Evolutionary conservation across 2,888 invertebrate genomes (phyloP).

Genomic region (Andrena bicolor): DNA sequence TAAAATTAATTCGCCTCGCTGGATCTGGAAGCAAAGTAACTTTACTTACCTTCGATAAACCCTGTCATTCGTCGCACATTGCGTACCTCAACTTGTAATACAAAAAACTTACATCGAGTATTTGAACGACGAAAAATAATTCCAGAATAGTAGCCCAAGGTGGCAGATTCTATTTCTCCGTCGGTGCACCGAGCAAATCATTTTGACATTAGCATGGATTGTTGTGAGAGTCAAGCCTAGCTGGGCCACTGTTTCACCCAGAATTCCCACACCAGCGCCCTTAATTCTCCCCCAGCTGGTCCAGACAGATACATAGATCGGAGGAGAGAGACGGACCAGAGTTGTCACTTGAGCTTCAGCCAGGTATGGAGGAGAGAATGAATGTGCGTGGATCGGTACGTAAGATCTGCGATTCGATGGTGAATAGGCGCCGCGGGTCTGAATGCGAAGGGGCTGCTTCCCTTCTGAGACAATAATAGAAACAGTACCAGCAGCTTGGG

Average conservation of each 20-base stretch:
- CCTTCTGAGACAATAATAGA: slow-evolving; percentile 84
- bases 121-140: too few relatives aligned
- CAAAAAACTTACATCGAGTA: too few relatives aligned
- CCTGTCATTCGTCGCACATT: too few relatives aligned
- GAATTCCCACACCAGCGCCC: slow-evolving; percentile 74
- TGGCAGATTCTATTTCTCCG: slow-evolving; percentile 18
- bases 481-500: slow-evolving; percentile 80
- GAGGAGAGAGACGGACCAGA: slow-evolving; percentile 36
- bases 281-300: slow-evolving; percentile 75
- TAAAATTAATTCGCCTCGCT: neutral
- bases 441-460: slow-evolving; percentile 59
- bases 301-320: slow-evolving; percentile 69
- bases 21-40: too few relatives aligned
- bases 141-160: neutral
- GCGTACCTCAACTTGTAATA: too few relatives aligned
- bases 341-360: slow-evolving; percentile 63
- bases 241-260: slow-evolving; percentile 59
- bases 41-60: too few relatives aligned
- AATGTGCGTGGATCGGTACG: slow-evolving; percentile 58
- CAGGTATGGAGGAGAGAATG: slow-evolving; percentile 39
- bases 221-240: slow-evolving; percentile 47
- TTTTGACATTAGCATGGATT: slow-evolving; percentile 69
- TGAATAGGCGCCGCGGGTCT: slow-evolving; percentile 49
- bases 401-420: slow-evolving; percentile 39
- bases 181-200: slow-evolving; percentile 28